phyloP scores from a whole-genome alignment of 2,113 vertebrate genomes.

The Apaloderma vittatum region DNA sequence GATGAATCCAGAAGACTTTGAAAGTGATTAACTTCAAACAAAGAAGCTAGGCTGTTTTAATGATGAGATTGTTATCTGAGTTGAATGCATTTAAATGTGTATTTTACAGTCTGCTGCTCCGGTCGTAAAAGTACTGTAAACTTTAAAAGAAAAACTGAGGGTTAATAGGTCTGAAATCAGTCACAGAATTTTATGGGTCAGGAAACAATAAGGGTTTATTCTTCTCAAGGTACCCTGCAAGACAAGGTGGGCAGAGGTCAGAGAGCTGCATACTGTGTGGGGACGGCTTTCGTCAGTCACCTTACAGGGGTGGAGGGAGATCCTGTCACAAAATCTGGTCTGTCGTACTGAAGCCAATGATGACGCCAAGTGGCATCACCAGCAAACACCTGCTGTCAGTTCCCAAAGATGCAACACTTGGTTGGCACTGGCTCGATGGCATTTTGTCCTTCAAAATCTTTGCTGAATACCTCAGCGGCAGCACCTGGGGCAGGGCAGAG shows the following conservation, averaged over 20 bases:
- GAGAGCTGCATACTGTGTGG: rapidly evolving
- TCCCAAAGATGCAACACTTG: neutral
- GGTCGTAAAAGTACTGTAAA: conserved; percentile 48
- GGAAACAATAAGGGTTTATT: conserved; percentile 30
- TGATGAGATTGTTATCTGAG: conserved; percentile 66
- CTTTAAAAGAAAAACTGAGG: conserved; percentile 37
- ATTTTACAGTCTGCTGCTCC: conserved; percentile 64
- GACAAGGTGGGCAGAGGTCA: conserved; percentile 8
- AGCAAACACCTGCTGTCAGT: neutral
- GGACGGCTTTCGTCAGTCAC: neutral
- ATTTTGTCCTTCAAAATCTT: neutral
- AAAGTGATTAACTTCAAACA: conserved; percentile 26
- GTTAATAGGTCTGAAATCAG: conserved; percentile 62
- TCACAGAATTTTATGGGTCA: conserved; percentile 24
- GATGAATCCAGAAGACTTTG: conserved; percentile 1
- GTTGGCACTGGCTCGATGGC: rapidly evolving
- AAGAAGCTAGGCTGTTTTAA: conserved; percentile 16
- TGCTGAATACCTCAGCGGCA: rapidly evolving
- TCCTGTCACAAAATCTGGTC: neutral
- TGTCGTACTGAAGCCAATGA: rapidly evolving
- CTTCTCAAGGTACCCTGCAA: conserved; percentile 16
- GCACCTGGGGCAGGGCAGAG: neutral
- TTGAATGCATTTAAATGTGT: conserved; percentile 69
- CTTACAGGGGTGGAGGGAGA: neutral
- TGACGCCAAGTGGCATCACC: rapidly evolving